phyloP scores from a whole-genome alignment of 2,888 invertebrate genomes.

The Leucoptera coffeella region DNA sequence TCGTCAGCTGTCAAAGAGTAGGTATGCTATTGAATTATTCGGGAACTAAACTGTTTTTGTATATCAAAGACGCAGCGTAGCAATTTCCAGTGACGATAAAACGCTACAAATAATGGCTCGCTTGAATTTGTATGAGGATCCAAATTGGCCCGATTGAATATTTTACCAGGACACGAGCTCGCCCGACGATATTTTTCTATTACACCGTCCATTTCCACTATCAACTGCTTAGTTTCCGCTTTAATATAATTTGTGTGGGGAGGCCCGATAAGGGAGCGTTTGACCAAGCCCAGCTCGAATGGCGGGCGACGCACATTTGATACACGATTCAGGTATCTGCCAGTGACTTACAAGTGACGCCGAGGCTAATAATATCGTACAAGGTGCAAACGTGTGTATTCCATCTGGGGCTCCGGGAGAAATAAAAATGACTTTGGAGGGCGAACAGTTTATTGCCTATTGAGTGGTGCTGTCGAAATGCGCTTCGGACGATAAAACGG shows the following conservation, averaged over 20 bases:
- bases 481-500: conserved; percentile 41
- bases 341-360: too few relatives aligned
- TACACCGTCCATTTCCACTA: conserved; percentile 46
- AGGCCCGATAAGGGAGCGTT: too few relatives aligned
- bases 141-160: conserved; percentile 51
- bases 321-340: too few relatives aligned
- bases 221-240: conserved; percentile 49
- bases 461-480: conserved; percentile 46
- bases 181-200: conserved; percentile 49
- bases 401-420: conserved; percentile 28
- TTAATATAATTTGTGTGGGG: conserved; percentile 38
- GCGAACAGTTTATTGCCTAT: conserved; percentile 52
- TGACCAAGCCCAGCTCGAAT: too few relatives aligned
- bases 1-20: too few relatives aligned
- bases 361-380: too few relatives aligned
- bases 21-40: too few relatives aligned
- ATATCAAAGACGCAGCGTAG: too few relatives aligned
- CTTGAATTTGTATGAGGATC: conserved; percentile 46
- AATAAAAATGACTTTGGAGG: conserved; percentile 47
- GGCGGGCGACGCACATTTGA: too few relatives aligned
- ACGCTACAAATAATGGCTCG: conserved; percentile 47
- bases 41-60: too few relatives aligned
- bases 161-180: conserved; percentile 49
- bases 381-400: conserved; percentile 46
- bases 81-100: conserved; percentile 39